Evolutionary conservation across 2,888 invertebrate genomes (phyloP).

Genomic region (Monoplex corrugatus): DNA sequence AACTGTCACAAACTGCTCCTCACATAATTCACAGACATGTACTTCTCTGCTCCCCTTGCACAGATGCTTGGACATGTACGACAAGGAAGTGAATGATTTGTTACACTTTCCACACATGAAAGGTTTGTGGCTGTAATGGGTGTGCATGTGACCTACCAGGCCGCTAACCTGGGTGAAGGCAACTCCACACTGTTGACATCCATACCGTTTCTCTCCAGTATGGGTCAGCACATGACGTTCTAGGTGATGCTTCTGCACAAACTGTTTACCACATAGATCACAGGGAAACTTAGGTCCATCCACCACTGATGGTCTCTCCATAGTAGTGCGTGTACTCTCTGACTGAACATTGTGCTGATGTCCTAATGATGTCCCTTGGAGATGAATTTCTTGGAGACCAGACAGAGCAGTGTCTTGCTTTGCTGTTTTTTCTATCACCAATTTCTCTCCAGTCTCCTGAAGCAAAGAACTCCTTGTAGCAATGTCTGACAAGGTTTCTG

Average conservation of each 20-base stretch:
- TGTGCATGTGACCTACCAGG: constrained; percentile 26
- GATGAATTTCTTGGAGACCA: neutral
- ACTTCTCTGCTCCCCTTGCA: neutral
- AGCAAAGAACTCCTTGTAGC: neutral
- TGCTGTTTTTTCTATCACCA: neutral
- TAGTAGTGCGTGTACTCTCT: neutral
- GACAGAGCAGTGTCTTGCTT: neutral
- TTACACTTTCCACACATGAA: constrained; percentile 19
- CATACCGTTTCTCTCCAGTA: neutral
- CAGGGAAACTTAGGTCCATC: neutral
- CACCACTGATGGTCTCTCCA: neutral
- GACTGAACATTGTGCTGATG: neutral
- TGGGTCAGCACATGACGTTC: neutral
- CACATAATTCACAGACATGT: neutral
- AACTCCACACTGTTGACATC: constrained; percentile 15
- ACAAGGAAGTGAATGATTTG: constrained; percentile 9
- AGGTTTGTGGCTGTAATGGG: constrained; percentile 21
- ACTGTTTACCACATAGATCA: neutral
- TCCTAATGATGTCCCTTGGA: too few species aligned
- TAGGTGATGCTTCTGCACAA: neutral
- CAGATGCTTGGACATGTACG: constrained; percentile 27
- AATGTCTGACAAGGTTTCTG: too few species aligned
- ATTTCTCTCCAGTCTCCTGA: neutral
- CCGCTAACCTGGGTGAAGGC: constrained; percentile 2
- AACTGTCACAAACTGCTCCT: neutral